Evolutionary conservation across 2,888 invertebrate species (phyloP).

Genomic region (Sinohyriopsis cumingii): DNA sequence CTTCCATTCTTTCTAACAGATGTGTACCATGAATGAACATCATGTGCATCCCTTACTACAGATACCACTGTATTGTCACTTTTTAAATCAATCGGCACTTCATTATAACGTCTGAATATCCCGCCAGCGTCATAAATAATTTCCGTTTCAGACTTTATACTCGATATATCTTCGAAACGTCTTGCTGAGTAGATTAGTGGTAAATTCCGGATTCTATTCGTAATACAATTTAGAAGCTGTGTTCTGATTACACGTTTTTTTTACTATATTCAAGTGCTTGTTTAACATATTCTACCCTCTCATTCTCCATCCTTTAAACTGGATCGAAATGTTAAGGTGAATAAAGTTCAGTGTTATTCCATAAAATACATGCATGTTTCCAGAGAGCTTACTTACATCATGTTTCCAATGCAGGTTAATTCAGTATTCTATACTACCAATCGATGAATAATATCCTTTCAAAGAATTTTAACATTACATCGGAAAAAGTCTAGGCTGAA

Average conservation of each 20-base stretch:
- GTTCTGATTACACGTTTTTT: neutral
- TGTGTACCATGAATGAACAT: slow-evolving; percentile 7
- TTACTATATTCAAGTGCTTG: neutral
- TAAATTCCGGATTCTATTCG: neutral
- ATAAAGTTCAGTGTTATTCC: too few species aligned
- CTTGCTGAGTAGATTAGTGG: slow-evolving; percentile 5
- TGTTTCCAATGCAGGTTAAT: too few species aligned
- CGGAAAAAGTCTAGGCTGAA: too few species aligned
- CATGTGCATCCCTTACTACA: neutral
- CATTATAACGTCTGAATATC: neutral
- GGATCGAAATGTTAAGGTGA: too few species aligned
- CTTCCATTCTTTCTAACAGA: neutral
- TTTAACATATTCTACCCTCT: too few species aligned
- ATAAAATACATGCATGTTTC: too few species aligned
- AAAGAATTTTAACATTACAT: too few species aligned
- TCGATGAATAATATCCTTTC: too few species aligned
- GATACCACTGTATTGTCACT: too few species aligned
- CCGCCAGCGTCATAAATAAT: slow-evolving; percentile 1
- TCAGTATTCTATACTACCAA: too few species aligned
- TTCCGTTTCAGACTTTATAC: slow-evolving; percentile 5
- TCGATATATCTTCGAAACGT: neutral
- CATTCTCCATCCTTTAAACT: too few species aligned
- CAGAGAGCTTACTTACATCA: too few species aligned
- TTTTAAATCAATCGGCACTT: neutral
- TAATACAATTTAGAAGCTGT: neutral